phyloP scores from a whole-genome alignment of 2,888 invertebrate genomes.

The Xestia sexstrigata region DNA sequence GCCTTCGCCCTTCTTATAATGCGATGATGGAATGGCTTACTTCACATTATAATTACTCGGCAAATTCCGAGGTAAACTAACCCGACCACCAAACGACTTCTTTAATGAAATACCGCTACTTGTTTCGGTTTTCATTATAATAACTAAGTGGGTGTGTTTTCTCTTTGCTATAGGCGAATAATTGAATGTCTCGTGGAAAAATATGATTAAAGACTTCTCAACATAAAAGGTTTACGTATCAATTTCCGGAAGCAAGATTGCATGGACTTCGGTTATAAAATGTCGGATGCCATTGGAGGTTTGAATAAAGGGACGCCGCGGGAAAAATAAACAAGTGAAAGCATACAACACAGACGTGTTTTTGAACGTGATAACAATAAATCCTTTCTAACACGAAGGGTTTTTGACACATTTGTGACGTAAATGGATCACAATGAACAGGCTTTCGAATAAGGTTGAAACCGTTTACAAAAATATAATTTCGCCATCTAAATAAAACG shows the following conservation, averaged over 20 bases:
- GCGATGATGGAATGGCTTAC: slow-evolving; percentile 66
- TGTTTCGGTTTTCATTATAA: slow-evolving; percentile 58
- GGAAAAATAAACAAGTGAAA: slow-evolving; percentile 24
- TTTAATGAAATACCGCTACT: slow-evolving; percentile 58
- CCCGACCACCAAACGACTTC: slow-evolving; percentile 50
- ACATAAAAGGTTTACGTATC: slow-evolving; percentile 17
- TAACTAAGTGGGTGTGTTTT: slow-evolving; percentile 50
- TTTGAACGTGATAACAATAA: slow-evolving; percentile 41
- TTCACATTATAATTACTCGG: slow-evolving; percentile 66
- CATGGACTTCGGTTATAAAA: slow-evolving; percentile 2
- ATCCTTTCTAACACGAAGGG: slow-evolving; percentile 29
- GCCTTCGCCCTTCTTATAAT: slow-evolving; percentile 54
- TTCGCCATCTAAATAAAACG: slow-evolving; percentile 28
- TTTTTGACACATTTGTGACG: slow-evolving; percentile 31
- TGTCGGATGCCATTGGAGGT: slow-evolving; percentile 7
- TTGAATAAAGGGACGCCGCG: slow-evolving; percentile 1
- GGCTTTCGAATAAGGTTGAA: slow-evolving; percentile 19
- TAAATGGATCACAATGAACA: slow-evolving; percentile 32
- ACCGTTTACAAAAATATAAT: slow-evolving; percentile 29
- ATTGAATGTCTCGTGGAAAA: slow-evolving; percentile 40
- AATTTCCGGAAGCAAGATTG: slow-evolving; percentile 13
- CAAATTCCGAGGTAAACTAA: slow-evolving; percentile 59
- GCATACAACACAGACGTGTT: slow-evolving; percentile 29
- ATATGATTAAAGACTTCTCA: slow-evolving; percentile 34
- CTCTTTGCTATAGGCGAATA: slow-evolving; percentile 35